Percentiles rank a stretch among this genome's conserved stretches.
These are phyloP conservation scores for Cetonia aurata DNA, from an alignment of 2,888 invertebrate genomes.

Conservation along the genomic window DNA sequence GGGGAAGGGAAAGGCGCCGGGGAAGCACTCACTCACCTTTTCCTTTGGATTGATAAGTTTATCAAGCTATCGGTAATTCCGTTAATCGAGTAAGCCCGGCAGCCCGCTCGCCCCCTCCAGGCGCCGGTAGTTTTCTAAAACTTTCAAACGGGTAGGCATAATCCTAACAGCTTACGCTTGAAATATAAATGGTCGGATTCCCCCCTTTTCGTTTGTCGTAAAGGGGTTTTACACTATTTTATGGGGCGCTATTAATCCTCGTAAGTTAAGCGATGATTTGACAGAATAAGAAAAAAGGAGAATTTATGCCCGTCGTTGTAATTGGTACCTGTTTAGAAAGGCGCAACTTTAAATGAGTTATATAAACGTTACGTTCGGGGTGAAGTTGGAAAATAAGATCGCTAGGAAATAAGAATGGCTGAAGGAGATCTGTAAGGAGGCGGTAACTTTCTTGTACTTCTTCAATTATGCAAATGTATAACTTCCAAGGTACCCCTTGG, in stretches of 20 bases:
- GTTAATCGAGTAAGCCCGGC: conserved; percentile 47
- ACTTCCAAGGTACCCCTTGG: conserved; percentile 51
- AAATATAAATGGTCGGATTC: conserved; percentile 33
- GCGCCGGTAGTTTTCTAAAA: conserved; percentile 35
- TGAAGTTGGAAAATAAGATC: conserved; percentile 60
- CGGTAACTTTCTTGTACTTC: conserved; percentile 62
- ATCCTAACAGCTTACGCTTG: conserved; percentile 43
- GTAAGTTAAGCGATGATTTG: neutral
- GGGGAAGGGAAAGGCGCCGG: conserved; percentile 8
- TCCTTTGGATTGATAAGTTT: conserved; percentile 52
- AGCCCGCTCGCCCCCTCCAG: neutral
- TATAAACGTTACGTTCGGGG: conserved; percentile 58
- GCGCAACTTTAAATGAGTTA: conserved; percentile 60
- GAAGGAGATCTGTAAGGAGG: conserved; percentile 60
- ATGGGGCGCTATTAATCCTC: too few relatives aligned
- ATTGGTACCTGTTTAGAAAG: conserved; percentile 58
- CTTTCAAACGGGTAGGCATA: conserved; percentile 40
- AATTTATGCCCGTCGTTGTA: conserved; percentile 48
- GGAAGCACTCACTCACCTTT: conserved; percentile 47
- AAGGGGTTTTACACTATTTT: too few relatives aligned
- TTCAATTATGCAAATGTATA: conserved; percentile 63
- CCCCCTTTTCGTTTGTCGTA: too few relatives aligned
- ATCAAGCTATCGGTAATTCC: conserved; percentile 52
- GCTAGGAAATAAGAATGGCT: conserved; percentile 61
- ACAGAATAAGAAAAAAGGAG: conserved; percentile 41